A percentile compares a stretch with the other conserved stretches of the same genome.
Evolutionary conservation across 2,113 vertebrate species (phyloP).

Genomic region (Gallinago undulata): DNA sequence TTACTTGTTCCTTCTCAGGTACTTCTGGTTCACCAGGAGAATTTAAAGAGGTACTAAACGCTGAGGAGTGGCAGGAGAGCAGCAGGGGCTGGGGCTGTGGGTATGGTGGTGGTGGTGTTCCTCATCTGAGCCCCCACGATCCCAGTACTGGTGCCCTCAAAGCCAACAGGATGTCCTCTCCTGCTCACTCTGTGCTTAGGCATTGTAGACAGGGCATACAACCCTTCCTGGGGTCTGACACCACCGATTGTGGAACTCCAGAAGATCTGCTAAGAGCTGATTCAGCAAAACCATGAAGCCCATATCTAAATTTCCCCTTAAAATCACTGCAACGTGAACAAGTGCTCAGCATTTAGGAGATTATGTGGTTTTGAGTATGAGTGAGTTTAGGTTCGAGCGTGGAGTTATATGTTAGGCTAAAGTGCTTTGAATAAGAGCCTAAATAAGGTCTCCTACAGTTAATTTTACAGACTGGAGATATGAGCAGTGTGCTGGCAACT

Average conservation of each 20-base stretch:
- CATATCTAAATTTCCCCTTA: not conserved
- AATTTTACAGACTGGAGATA: not conserved
- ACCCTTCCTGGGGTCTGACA: not conserved
- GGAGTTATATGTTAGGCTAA: not conserved
- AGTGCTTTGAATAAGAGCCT: not conserved
- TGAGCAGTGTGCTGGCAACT: not conserved
- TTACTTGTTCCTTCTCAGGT: constrained; percentile 34
- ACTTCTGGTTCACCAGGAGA: constrained; percentile 1
- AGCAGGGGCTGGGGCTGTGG: accelerated
- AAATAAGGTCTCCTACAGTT: not conserved
- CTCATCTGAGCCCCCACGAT: accelerated
- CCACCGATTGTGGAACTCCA: not conserved
- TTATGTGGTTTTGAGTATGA: not conserved
- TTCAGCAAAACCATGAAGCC: not conserved
- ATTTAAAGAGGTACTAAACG: not conserved
- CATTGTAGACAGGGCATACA: not conserved
- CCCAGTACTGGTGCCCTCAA: accelerated
- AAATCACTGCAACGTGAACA: not conserved
- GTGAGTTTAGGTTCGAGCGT: accelerated
- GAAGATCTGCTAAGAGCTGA: not conserved
- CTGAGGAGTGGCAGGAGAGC: not conserved
- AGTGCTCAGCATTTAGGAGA: not conserved
- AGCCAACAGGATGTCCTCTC: accelerated
- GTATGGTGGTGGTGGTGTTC: accelerated
- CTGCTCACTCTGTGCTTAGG: not conserved